Conservation (phyloP, 2,888 invertebrate species). For the Rosalia funebris region DNA sequence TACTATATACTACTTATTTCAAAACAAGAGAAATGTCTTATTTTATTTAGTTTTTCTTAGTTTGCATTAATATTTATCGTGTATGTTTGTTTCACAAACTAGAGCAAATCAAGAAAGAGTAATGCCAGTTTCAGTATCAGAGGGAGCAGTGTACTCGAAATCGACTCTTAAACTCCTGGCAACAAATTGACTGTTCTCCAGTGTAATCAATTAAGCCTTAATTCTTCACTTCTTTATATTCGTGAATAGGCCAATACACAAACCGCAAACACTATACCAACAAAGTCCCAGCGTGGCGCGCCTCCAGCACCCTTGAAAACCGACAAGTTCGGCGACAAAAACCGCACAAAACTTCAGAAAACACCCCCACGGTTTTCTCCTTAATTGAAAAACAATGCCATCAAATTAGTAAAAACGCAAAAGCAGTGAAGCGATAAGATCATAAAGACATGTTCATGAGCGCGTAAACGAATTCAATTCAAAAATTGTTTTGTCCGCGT, state of each 20-base stretch:
- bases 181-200: no score
- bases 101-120: no score
- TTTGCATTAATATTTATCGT: no score
- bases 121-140: no score
- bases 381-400: conserved; percentile 42
- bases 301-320: conserved; percentile 12
- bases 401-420: conserved; percentile 43
- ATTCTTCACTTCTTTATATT: conserved; percentile 25
- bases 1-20: no score
- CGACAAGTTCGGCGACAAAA: conserved; percentile 40
- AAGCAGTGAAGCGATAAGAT: conserved; percentile 50
- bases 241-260: conserved; percentile 28
- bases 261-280: conserved; percentile 31
- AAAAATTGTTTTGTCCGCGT: conserved; percentile 34
- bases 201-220: no score
- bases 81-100: no score
- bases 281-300: conserved; percentile 27
- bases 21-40: no score
- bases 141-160: no score
- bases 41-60: no score
- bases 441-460: conserved; percentile 54
- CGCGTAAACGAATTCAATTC: conserved; percentile 51
- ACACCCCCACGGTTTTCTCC: conserved; percentile 35
- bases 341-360: conserved; percentile 44
- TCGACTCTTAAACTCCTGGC: no score